Base-by-base conservation (phyloP, 2,888 invertebrate species). In the Anarsia innoxiella region DNA sequence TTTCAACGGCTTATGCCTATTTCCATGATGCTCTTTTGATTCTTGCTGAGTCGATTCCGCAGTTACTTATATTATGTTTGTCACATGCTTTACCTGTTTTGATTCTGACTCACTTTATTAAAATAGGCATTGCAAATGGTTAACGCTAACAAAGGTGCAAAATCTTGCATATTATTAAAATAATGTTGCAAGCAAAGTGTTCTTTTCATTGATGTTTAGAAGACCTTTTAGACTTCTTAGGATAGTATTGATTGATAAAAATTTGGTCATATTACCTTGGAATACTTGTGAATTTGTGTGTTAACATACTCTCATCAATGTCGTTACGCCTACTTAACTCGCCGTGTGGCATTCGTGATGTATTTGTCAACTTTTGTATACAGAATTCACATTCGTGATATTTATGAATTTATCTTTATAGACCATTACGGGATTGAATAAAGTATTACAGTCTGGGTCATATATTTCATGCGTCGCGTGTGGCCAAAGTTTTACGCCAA, bases 1-100 rank as follows among this genome's bases (percentile, higher is more conserved):
- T 5, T 9, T 25, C 4, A 25, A 25, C 25, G n/a, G 25, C 25
- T 2, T 25, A 3, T 4, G 25, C 19, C 19, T 19, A 56, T 59
- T 53, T 51, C 49, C 53, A 56, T 60, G 54, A 60, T 61, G 57
- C 47, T 53, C 37, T 66, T 60, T 62, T 63, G 57, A 69, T 65
- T 44, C 46, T n/a, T n/a, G n/a, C n/a, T n/a, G n/a, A n/a, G n/a
- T n/a, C n/a, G n/a, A n/a, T n/a, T n/a, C n/a, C n/a, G n/a, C n/a
- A n/a, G n/a, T n/a, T n/a, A n/a, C n/a, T n/a, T n/a, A n/a, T n/a
- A n/a, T n/a, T n/a, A n/a, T n/a, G n/a, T n/a, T n/a, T n/a, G n/a
- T n/a, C n/a, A n/a, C n/a, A n/a, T n/a, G n/a, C n/a, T n/a, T n/a
- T n/a, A n/a, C n/a, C n/a, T n/a, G n/a, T n/a, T n/a, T n/a, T n/a